Evolutionary conservation across 2,888 invertebrate genomes (phyloP), one percentile per base, ranked within the genome.

Genomic region (Scaptomyza caliginosa): DNA sequence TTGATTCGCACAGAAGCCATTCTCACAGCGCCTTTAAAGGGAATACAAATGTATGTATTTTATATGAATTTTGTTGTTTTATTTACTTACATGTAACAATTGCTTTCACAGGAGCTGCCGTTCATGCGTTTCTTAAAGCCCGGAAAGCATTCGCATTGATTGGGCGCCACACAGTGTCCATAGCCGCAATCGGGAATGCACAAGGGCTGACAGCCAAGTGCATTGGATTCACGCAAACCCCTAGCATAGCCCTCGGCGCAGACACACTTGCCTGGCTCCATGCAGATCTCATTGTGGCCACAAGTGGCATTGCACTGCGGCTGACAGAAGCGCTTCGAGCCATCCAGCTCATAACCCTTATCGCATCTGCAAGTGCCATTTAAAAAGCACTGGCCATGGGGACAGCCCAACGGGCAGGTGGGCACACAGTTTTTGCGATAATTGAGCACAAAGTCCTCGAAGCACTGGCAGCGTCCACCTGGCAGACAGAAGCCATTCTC

Each of bases 281-380:
- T 91, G 86, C 96, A 96, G 24, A 82, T 94, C 94, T 89, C 90
- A 57, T 89, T 89, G 59, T 81, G 86, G 40, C 93, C 90, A 79
- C 96, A 96, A 4, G 93, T 93, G 21, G 92, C 90, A 0, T 93
- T 92, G 83, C 96, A 96, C n/a, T 89, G 82, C 0, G 93, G 92
- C 4, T 92, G 89, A 63, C 93, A 93, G 72, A 89, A 91, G 52
- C 90, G 90, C 1, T 89, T 89, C 1, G 89, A 83, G 1, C 83
- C 69, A 57, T 92, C 92, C 58, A 92, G 72, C 17, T 90, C 91
- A 84, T 80, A 92, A 17, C 89, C 90, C 5, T 16, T 42, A 7
- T 88, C 48, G 45, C 90, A 90, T 0, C 64, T 21, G 45, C 93
- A 93, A 4, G 79, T 81, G 24, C 91, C 84, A 13, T 92, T 92